phyloP scores from a whole-genome alignment of 2,888 invertebrate genomes.

The Stenchaetothrips biformis region DNA sequence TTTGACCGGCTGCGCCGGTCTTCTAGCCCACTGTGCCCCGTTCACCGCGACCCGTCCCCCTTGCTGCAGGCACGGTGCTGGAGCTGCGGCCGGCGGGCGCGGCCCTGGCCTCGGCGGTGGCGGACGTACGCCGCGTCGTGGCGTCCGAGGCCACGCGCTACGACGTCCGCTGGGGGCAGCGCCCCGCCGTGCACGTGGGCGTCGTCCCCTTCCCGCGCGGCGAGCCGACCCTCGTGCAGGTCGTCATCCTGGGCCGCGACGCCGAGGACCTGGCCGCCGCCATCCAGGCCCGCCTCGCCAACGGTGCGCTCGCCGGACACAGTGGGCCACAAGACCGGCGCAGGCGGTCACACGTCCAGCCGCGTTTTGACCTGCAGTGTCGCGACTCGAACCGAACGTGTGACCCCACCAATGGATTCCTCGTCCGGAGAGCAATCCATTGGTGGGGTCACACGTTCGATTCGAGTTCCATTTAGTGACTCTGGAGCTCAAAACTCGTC shows the following conservation, averaged over 20 bases:
- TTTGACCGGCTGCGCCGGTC: too few species aligned
- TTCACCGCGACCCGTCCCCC: too few species aligned
- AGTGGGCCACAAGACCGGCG: neutral
- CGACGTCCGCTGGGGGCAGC: slow-evolving; percentile 27
- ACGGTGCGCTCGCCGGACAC: slow-evolving; percentile 37
- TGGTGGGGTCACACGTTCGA: neutral
- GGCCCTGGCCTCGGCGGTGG: slow-evolving; percentile 36
- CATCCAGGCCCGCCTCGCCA: slow-evolving; percentile 43
- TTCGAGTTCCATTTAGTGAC: too few species aligned
- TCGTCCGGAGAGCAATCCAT: too few species aligned
- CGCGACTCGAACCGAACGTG: neutral
- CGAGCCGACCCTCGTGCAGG: neutral
- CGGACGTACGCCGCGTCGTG: neutral
- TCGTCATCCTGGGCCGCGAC: neutral
- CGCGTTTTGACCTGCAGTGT: neutral
- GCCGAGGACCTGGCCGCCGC: slow-evolving; percentile 20
- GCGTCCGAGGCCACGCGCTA: neutral
- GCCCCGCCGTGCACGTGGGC: neutral
- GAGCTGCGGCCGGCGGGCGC: slow-evolving; percentile 32
- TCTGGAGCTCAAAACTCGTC: too few species aligned
- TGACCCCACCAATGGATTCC: too few species aligned
- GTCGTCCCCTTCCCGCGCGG: neutral
- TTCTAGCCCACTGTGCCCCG: too few species aligned
- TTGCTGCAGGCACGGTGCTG: slow-evolving; percentile 31
- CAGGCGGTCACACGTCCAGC: neutral